A percentile compares a stretch with the other conserved stretches of the same genome.
Conservation (phyloP, 2,113 vertebrate species). For the Sapayoa aenigma region DNA sequence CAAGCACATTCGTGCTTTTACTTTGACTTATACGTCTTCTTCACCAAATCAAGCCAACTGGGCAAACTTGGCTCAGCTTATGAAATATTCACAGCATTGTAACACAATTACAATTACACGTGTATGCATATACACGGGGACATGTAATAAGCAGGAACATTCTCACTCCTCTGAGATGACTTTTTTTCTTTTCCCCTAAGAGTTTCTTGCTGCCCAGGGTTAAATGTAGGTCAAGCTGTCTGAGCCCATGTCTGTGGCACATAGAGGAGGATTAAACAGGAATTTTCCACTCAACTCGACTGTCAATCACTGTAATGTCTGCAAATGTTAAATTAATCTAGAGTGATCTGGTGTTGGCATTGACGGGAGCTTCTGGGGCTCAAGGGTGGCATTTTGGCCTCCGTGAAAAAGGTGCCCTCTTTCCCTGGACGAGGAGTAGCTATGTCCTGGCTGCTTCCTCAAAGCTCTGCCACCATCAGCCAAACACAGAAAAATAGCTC, state of each 20-base stretch:
- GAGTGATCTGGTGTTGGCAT: slow-evolving; percentile 15
- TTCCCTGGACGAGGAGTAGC: not conserved
- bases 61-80: not conserved
- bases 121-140: not conserved
- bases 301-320: slow-evolving; percentile 45
- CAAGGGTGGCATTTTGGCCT: slow-evolving; percentile 1
- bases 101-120: not conserved
- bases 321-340: slow-evolving; percentile 60
- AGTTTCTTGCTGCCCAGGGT: slow-evolving; percentile 31
- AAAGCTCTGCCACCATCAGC: not conserved
- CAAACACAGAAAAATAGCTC: not conserved
- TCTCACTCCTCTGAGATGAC: not conserved
- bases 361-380: not conserved
- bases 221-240: slow-evolving; percentile 57
- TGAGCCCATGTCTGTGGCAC: slow-evolving; percentile 44
- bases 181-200: not conserved
- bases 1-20: not conserved
- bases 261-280: slow-evolving; percentile 29
- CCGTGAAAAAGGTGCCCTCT: not conserved
- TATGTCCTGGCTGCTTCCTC: not conserved
- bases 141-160: not conserved
- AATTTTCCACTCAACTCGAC: slow-evolving; percentile 57
- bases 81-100: not conserved
- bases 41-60: not conserved
- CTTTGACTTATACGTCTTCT: not conserved